Evolutionary conservation across 2,113 vertebrate genomes (phyloP).

Genomic region (Donacobius atricapilla): DNA sequence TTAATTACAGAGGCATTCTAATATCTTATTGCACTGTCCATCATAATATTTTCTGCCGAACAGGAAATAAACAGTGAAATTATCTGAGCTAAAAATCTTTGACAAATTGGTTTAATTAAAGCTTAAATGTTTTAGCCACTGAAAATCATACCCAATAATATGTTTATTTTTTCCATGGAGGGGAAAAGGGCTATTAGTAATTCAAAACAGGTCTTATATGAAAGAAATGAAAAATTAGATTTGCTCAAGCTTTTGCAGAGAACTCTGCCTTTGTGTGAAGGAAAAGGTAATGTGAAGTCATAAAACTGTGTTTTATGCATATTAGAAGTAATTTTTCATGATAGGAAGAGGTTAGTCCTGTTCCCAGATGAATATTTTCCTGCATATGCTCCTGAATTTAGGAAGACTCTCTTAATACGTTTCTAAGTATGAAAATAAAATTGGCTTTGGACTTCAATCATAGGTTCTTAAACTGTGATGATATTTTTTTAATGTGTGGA

Average conservation of each 20-base stretch:
- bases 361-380: background rate
- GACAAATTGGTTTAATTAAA: slow-evolving; percentile 46
- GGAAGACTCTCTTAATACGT: background rate
- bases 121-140: background rate
- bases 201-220: background rate
- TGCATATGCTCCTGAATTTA: background rate
- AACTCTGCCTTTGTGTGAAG: background rate
- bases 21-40: background rate
- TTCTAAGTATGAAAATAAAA: background rate
- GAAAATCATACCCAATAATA: background rate
- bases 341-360: background rate
- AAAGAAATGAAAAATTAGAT: slow-evolving; percentile 4
- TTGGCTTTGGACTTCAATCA: background rate
- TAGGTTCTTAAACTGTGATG: background rate
- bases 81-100: slow-evolving; percentile 3
- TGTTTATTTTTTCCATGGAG: background rate
- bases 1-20: background rate
- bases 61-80: background rate
- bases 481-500: background rate
- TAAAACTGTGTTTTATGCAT: background rate
- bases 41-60: background rate
- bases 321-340: background rate
- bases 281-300: background rate
- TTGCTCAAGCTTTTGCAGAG: background rate
- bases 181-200: background rate